phyloP scores from a whole-genome alignment of 1,140 invertebrate species.

The Plutomurus gul region DNA sequence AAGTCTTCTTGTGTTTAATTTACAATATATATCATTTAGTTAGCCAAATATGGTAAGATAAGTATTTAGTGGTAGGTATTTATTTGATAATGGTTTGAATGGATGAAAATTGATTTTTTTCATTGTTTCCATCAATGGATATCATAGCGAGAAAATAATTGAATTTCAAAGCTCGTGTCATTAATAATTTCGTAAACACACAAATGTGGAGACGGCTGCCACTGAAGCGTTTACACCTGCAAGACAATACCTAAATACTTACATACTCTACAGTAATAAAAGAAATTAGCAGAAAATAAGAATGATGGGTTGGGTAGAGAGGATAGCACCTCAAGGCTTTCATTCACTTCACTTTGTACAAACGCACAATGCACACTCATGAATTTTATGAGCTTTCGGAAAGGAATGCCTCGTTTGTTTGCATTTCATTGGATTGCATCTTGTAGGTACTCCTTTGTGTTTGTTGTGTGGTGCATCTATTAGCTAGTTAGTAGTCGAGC shows the following conservation, averaged over 20 bases:
- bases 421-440: neutral
- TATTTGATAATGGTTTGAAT: too few species aligned
- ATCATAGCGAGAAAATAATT: too few species aligned
- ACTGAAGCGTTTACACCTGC: neutral
- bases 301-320: neutral
- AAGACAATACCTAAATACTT: too few species aligned
- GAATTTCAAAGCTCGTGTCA: too few species aligned
- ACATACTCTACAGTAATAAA: slow-evolving; percentile 5
- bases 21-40: too few species aligned
- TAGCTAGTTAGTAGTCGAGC: neutral
- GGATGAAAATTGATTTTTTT: too few species aligned
- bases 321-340: neutral
- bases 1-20: too few species aligned
- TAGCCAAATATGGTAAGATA: too few species aligned
- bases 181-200: too few species aligned
- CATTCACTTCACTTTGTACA: slow-evolving; percentile 2
- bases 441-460: neutral
- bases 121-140: too few species aligned
- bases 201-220: too few species aligned
- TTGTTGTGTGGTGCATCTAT: neutral
- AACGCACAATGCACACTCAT: neutral
- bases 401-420: neutral
- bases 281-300: slow-evolving; percentile 27
- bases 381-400: neutral
- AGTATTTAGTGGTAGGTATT: too few species aligned